phyloP scores from a whole-genome alignment of 1,140 invertebrate species.

The Mylabris phalerata region DNA sequence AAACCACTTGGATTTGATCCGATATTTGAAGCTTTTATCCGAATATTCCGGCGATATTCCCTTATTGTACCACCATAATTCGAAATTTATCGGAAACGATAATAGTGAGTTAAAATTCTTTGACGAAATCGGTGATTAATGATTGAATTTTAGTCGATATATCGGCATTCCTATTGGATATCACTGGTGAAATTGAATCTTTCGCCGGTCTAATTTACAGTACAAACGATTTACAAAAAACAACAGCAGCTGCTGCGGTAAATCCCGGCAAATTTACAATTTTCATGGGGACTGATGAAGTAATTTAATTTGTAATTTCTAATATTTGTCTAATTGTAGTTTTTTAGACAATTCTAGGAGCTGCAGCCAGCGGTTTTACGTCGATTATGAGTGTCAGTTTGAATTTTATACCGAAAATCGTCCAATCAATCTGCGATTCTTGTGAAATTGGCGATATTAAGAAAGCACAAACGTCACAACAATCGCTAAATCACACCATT shows the following conservation, averaged over 20 bases:
- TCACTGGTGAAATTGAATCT: constrained; percentile 34
- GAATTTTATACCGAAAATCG: constrained; percentile 34
- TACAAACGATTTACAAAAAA: constrained; percentile 32
- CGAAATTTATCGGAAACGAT: constrained; percentile 47
- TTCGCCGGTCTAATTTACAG: constrained; percentile 36
- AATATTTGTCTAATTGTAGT: neutral
- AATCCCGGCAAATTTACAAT: constrained; percentile 35
- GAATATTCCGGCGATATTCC: constrained; percentile 65
- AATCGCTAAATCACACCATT: constrained; percentile 27
- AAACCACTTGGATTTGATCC: constrained; percentile 54
- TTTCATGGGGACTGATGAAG: constrained; percentile 37
- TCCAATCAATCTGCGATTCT: constrained; percentile 30
- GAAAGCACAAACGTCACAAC: constrained; percentile 30
- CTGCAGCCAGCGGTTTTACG: constrained; percentile 33
- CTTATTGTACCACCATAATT: constrained; percentile 75
- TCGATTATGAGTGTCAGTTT: constrained; percentile 32
- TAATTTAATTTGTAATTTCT: constrained; percentile 2
- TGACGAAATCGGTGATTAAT: too few species aligned
- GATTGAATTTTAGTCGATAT: constrained; percentile 28
- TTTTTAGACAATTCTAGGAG: constrained; percentile 33
- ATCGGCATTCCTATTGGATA: constrained; percentile 32
- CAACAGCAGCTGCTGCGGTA: constrained; percentile 27
- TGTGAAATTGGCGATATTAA: constrained; percentile 31
- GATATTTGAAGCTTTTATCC: constrained; percentile 61
- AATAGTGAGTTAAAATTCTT: too few species aligned